Base-by-base conservation (phyloP, 2,797 vertebrate genomes). In the Myotis planiceps region DNA sequence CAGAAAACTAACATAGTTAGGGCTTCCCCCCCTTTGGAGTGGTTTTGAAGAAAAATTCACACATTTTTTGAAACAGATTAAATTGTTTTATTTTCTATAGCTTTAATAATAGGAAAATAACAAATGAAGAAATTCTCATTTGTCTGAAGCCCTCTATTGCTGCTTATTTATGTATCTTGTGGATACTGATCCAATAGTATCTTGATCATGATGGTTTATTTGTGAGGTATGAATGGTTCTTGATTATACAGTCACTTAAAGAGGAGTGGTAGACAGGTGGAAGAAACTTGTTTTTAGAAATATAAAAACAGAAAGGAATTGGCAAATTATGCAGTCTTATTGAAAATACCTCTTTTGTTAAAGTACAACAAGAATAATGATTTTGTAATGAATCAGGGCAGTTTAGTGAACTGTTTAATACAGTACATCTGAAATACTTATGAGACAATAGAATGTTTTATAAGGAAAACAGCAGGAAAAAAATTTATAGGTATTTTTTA, bases 201-300 rank as follows among this genome's bases (percentile, higher is more conserved):
- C 27, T 47, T 32, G 34, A 86, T 45, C 18, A 1, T 60, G 21
- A 53, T 18, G 65, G 65, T 39, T 72, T 63, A 34, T 68, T 21
- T 76, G 76, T 63, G 25, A 58, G 37, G 13, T 94, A 21, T 55
- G 23, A 37, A 14, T 88, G 32, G 9, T 49, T 83, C 66, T 58
- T 71, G 8, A 88, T 79, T 68, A 16, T 90, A 23, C 2, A 53
- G 27, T 82, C 83, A 55, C 49, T 75, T 83, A 66, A 58, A 84
- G 72, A 90, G 27, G 23, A 66, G 4, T 66, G 32, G 21, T 74
- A 27, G 47, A 29, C 21, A 13, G 69, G 18, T 91, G 9, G 12
- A 42, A 29, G 66, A 86, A 74, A 90, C 82, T 55, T 8, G 15
- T 51, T 91, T 92, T 83, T 90, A 84, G 60, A 95, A 78, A 84